Evolutionary conservation across 2,113 vertebrate genomes (phyloP).

Genomic region (Pachycephala philippinensis): DNA sequence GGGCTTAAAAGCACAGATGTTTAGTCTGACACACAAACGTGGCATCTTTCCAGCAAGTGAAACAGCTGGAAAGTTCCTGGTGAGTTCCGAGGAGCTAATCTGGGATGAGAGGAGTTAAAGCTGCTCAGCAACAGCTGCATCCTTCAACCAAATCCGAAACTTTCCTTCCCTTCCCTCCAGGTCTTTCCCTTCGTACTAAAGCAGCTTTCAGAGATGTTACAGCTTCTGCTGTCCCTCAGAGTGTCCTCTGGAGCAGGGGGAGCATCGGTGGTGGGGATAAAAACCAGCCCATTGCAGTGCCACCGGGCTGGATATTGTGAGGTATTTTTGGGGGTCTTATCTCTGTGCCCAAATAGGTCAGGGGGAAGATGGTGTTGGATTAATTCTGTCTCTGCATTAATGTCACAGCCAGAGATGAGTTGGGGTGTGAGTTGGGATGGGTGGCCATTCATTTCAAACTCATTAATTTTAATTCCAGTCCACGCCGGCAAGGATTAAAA

Average conservation of each 20-base stretch:
- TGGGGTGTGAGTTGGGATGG: neutral
- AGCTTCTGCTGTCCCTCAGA: neutral
- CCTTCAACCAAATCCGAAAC: slow-evolving; percentile 45
- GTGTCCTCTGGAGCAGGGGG: neutral
- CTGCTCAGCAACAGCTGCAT: slow-evolving; percentile 50
- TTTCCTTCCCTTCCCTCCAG: slow-evolving; percentile 2
- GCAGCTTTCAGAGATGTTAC: slow-evolving; percentile 38
- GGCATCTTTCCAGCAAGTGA: neutral
- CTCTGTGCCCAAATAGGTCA: neutral
- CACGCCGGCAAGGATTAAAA: neutral
- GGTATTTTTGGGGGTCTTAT: neutral
- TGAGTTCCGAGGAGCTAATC: slow-evolving; percentile 24
- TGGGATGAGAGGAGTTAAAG: slow-evolving; percentile 66
- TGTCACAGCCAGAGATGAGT: neutral
- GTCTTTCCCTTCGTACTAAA: neutral
- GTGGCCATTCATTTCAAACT: neutral
- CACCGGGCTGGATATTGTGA: neutral
- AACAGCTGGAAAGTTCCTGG: neutral
- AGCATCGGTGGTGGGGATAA: neutral
- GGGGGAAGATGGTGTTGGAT: neutral
- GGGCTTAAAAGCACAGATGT: slow-evolving; percentile 18
- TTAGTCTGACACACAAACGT: neutral
- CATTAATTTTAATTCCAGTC: neutral
- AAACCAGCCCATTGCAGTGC: accelerated
- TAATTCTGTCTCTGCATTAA: neutral